phyloP scores from a whole-genome alignment of 2,797 vertebrate genomes.

The Phaenicophaeus curvirostris region DNA sequence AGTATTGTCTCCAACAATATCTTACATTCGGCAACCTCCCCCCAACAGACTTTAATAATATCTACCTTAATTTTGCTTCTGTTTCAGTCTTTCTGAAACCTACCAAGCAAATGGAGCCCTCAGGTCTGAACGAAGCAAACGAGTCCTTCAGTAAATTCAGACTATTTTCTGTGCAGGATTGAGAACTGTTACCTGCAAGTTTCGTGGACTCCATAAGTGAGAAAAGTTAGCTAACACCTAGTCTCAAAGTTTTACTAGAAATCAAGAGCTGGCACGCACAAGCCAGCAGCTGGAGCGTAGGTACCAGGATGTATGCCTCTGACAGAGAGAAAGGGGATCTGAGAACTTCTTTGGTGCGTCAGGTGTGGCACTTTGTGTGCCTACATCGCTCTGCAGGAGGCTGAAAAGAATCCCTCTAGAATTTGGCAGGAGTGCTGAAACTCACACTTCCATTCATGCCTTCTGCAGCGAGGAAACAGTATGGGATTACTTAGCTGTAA shows the following conservation, averaged over 20 bases:
- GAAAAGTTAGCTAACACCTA: not conserved
- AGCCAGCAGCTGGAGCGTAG: not conserved
- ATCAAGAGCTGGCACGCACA: fast-evolving
- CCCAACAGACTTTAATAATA: not conserved
- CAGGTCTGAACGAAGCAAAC: not conserved
- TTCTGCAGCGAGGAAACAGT: fast-evolving
- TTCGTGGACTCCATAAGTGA: not conserved
- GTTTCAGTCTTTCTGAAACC: not conserved
- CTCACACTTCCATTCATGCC: fast-evolving
- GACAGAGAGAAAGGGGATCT: not conserved
- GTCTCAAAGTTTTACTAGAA: not conserved
- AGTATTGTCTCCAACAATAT: not conserved
- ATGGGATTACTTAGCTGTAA: not conserved
- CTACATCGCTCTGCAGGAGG: fast-evolving
- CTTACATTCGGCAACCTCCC: not conserved
- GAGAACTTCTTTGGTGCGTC: not conserved
- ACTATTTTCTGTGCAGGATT: not conserved
- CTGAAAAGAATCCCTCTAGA: not conserved
- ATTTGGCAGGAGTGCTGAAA: fast-evolving
- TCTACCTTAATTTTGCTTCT: not conserved
- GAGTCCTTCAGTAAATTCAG: not conserved
- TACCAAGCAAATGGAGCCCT: not conserved
- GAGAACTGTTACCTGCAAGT: not conserved
- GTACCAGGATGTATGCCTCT: not conserved
- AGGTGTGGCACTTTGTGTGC: not conserved